Conservation (phyloP, 1,140 invertebrate species). For the Trissolcus basalis region DNA sequence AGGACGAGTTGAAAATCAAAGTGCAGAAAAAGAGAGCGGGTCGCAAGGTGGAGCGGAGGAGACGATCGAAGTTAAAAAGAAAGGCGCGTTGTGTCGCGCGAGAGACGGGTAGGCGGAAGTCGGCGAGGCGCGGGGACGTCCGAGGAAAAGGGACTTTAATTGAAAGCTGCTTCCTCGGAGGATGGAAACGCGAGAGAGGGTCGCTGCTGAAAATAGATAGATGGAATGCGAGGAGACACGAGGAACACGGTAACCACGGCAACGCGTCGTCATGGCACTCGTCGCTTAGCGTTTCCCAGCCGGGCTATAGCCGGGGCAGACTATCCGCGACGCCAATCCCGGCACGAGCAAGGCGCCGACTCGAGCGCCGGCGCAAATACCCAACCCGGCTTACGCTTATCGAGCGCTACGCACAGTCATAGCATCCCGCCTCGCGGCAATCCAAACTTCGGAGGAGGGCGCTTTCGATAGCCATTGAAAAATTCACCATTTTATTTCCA, state of each 20-base stretch:
- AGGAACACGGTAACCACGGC: constrained; percentile 71
- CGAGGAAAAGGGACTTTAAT: constrained; percentile 55
- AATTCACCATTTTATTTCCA: constrained; percentile 22
- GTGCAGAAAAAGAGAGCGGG: constrained; percentile 25
- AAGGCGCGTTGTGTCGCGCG: constrained; percentile 11
- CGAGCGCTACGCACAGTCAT: constrained; percentile 69
- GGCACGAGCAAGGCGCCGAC: constrained; percentile 30
- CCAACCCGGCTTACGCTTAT: constrained; percentile 65
- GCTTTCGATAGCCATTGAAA: constrained; percentile 44
- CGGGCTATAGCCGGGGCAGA: constrained; percentile 50
- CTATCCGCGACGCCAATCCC: constrained; percentile 43
- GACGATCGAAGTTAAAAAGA: constrained; percentile 51
- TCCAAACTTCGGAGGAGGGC: constrained; percentile 23
- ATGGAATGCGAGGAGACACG: constrained; percentile 54
- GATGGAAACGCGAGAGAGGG: constrained; percentile 47
- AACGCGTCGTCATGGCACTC: constrained; percentile 70
- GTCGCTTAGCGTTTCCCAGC: constrained; percentile 48
- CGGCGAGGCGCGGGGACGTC: constrained; percentile 26
- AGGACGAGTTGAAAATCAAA: constrained; percentile 39
- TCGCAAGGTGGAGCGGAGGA: constrained; percentile 10
- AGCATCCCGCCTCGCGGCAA: constrained; percentile 66
- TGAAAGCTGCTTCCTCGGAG: constrained; percentile 55
- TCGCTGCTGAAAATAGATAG: constrained; percentile 50
- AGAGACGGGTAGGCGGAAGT: constrained; percentile 28
- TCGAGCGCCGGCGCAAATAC: constrained; percentile 66